Conservation (phyloP, 2,797 vertebrate genomes). For the Coregonus sp. region DNA sequence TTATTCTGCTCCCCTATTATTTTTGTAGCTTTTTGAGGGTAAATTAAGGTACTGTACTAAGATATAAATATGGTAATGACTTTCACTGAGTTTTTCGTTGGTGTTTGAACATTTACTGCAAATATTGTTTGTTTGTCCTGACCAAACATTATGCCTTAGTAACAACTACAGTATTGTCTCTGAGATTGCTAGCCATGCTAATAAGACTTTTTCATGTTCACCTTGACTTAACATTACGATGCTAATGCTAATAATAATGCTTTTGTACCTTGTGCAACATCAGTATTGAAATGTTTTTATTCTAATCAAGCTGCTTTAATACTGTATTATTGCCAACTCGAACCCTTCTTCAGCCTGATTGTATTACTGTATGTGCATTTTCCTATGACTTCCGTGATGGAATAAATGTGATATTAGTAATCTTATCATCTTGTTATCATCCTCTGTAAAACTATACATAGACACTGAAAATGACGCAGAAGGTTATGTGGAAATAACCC, state of each 20-base stretch:
- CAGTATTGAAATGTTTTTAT: not conserved
- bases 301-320: slow-evolving; percentile 19
- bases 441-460: not conserved
- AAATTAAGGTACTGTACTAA: not conserved
- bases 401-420: slow-evolving; percentile 1
- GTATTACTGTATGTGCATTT: slow-evolving; percentile 8
- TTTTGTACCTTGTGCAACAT: not conserved
- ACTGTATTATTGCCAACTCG: not conserved
- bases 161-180: not conserved
- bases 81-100: no score
- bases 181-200: not conserved
- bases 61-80: no score
- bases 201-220: not conserved
- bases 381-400: not conserved
- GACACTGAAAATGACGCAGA: not conserved
- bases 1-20: not conserved
- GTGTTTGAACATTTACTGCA: no score
- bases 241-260: not conserved
- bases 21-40: not conserved
- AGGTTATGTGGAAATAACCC: not conserved
- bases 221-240: not conserved
- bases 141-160: not conserved
- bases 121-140: slow-evolving; percentile 11
- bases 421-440: not conserved
- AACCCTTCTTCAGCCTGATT: not conserved